Conservation (phyloP, 2,797 vertebrate species). For the Sebastes oblongus region DNA sequence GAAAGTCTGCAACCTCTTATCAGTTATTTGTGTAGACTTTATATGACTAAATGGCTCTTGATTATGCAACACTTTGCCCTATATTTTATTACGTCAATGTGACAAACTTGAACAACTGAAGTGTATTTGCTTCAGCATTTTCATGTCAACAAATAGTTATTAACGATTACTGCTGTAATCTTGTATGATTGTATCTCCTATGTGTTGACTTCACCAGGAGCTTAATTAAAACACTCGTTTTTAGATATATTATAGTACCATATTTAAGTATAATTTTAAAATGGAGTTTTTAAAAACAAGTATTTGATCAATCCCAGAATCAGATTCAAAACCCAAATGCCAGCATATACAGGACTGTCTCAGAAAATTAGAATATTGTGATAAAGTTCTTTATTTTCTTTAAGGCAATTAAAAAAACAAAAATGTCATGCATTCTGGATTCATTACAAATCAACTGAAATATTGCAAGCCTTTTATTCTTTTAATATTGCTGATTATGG, state of each 20-base stretch:
- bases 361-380: no score
- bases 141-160: neutral
- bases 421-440: no score
- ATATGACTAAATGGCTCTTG: neutral
- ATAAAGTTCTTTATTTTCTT: no score
- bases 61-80: neutral
- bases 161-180: neutral
- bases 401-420: no score
- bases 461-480: no score
- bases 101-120: neutral
- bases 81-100: neutral
- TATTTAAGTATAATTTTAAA: neutral
- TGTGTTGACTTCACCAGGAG: neutral
- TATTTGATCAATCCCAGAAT: neutral
- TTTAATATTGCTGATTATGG: no score
- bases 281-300: neutral
- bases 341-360: neutral
- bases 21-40: neutral
- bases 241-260: no score
- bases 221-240: neutral
- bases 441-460: no score
- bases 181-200: neutral
- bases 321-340: neutral
- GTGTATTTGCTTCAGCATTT: neutral
- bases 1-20: neutral